Evolutionary conservation across 2,888 invertebrate species (phyloP), one percentile per base, ranked within the genome.

Genomic region (Tetheella fluctuosa): DNA sequence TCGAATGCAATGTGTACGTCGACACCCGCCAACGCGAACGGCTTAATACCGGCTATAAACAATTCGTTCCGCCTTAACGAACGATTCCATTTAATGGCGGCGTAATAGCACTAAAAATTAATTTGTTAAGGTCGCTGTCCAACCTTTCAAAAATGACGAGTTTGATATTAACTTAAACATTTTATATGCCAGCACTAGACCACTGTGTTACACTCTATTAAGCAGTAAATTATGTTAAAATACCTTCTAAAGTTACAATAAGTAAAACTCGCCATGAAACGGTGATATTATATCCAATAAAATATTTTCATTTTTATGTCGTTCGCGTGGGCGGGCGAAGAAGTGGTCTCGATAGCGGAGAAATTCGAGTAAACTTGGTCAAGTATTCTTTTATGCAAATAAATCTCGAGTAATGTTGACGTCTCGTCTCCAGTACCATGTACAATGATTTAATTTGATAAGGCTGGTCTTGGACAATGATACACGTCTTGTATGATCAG

Each of bases 11-110:
- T 89, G 87, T 86, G 86, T 85, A 82, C 86, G 84, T 82, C 82
- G 79, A 80, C 83, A 83, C 83, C 76, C 77, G 84, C 77, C 76
- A n/a, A n/a, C n/a, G n/a, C n/a, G n/a, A n/a, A 79, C 79, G 80
- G 80, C 80, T 85, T 88, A 86, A 89, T 87, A 80, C 84, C 84
- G 79, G 82, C 77, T 82, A 85, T 89, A 89, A 90, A 85, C 85
- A 84, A 91, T 91, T 90, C 81, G 90, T 86, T 86, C 81, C 88
- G 83, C 83, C 76, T 85, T 85, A 84, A 84, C 80, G 77, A 83
- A 80, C 81, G 81, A 86, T 86, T 85, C 80, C 77, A 79, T 82
- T 79, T 83, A 77, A 81, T 82, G 77, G 81, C 83, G 77, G 81
- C 79, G 77, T 86, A 83, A 84, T 82, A 81, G 79, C 80, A 82